A percentile compares a stretch with the other conserved stretches of the same genome.
phyloP scores from a whole-genome alignment of 2,888 invertebrate genomes.

The Heliconius charithonia region DNA sequence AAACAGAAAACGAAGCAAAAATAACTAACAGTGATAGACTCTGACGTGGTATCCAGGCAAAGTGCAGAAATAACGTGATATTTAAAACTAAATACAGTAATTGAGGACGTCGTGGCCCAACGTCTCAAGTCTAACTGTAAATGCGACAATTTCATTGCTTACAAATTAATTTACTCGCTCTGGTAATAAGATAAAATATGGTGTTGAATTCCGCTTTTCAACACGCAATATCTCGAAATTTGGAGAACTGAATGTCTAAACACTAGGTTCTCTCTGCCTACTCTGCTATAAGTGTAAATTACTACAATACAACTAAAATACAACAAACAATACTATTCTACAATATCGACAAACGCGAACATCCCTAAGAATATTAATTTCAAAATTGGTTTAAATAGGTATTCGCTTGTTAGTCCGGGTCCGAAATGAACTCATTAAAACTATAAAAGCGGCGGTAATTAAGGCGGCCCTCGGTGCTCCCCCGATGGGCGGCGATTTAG shows the following conservation, averaged over 20 bases:
- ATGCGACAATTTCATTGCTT: too few species aligned
- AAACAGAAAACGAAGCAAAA: too few species aligned
- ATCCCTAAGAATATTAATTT: conserved; percentile 79
- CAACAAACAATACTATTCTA: conserved; percentile 25
- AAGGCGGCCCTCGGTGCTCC: conserved; percentile 71
- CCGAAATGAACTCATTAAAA: conserved; percentile 89
- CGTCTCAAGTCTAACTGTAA: too few species aligned
- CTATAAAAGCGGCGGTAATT: conserved; percentile 90
- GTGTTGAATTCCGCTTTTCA: not conserved
- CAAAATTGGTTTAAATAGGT: conserved; percentile 83
- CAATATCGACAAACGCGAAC: conserved; percentile 57
- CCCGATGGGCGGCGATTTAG: conserved; percentile 55
- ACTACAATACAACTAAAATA: not conserved
- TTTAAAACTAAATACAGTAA: too few species aligned
- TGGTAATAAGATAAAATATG: not conserved
- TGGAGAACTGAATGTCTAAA: not conserved
- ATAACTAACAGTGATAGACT: too few species aligned
- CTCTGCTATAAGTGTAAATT: not conserved
- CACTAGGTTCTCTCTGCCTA: not conserved
- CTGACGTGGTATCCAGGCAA: too few species aligned
- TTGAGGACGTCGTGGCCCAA: too few species aligned
- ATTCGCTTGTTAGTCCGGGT: conserved; percentile 86
- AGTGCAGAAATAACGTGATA: too few species aligned
- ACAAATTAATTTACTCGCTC: too few species aligned
- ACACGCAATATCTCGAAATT: not conserved